Evolutionary conservation across 2,888 invertebrate species (phyloP).

Genomic region (Tupiocoris notatus): DNA sequence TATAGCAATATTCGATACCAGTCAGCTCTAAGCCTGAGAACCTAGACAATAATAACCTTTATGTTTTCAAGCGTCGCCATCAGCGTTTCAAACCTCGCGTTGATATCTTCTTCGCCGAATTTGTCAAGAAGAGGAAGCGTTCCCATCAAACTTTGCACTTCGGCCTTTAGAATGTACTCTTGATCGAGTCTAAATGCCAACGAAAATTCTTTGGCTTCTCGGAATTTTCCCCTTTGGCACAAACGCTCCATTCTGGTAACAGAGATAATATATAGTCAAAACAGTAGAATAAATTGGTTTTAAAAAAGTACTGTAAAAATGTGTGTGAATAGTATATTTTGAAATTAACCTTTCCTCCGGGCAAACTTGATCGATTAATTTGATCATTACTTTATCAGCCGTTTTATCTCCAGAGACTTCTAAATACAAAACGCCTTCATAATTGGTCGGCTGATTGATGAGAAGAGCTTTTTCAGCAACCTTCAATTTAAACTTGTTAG

Average conservation of each 20-base stretch:
- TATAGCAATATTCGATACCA: too few species aligned
- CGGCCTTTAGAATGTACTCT: slow-evolving; percentile 55
- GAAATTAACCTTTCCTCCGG: slow-evolving; percentile 53
- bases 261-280: background rate
- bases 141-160: slow-evolving; percentile 54
- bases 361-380: slow-evolving; percentile 55
- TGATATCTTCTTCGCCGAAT: slow-evolving; percentile 36
- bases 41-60: too few species aligned
- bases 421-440: slow-evolving; percentile 53
- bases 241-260: slow-evolving; percentile 56
- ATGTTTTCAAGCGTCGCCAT: slow-evolving; percentile 55
- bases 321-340: too few species aligned
- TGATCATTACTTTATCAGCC: slow-evolving; percentile 53
- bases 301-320: too few species aligned
- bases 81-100: slow-evolving; percentile 54
- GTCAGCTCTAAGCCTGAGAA: too few species aligned
- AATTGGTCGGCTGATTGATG: slow-evolving; percentile 51
- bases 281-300: too few species aligned
- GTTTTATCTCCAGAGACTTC: slow-evolving; percentile 51
- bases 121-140: slow-evolving; percentile 52
- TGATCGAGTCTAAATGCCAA: slow-evolving; percentile 54
- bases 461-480: slow-evolving; percentile 52
- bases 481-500: slow-evolving; percentile 50
- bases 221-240: slow-evolving; percentile 55
- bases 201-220: slow-evolving; percentile 58